Base-by-base conservation (phyloP, 2,113 vertebrate species). In the Hoplias malabaricus region DNA sequence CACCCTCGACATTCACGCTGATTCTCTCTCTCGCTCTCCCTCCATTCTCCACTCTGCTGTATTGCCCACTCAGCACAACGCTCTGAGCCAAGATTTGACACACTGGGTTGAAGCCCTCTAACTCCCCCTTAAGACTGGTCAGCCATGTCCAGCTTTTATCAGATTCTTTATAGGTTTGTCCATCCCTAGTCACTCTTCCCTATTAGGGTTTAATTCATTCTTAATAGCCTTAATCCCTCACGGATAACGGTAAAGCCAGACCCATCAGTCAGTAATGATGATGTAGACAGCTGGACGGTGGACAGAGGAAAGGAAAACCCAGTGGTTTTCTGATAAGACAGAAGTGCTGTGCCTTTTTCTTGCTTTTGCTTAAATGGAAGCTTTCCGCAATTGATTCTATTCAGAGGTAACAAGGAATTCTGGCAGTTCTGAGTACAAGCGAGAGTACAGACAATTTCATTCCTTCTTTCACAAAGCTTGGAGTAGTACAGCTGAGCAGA, bases 251-350 rank as follows among this genome's bases (percentile, higher is more conserved):
- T 14, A 38, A 21, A 9, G n/a, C 36, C 27, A 48, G 43, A 65
- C 57, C 11, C 36, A 42, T 48, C 80, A 77, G 53, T 61, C 56
- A n/a, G n/a, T 42, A 14, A 71, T 40, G n/a, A 62, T 63, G 36
- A 50, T 10, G 69, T 42, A n/a, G 31, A 40, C 56, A 40, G 62
- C 25, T 31, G 79, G 57, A 29, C 40, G 56, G 57, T 31, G 14
- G 31, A 14, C 25, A 29, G n/a, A 59, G 25, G 33, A 69, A 53
- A 36, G 50, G 36, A 42, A 80, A 68, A 36, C 38, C 27, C 23
- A 29, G 25, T 67, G 34, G 7, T 62, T 36, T 34, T 53, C 68
- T 63, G 8, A 29, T 19, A 48, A 61, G 16, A 61, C 53, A 69
- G 50, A 40, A 69, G 43, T 38, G 29, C 40, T 61, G 21, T 62